Evolutionary conservation across 2,888 invertebrate species (phyloP).

Genomic region (Helicoverpa assulta): DNA sequence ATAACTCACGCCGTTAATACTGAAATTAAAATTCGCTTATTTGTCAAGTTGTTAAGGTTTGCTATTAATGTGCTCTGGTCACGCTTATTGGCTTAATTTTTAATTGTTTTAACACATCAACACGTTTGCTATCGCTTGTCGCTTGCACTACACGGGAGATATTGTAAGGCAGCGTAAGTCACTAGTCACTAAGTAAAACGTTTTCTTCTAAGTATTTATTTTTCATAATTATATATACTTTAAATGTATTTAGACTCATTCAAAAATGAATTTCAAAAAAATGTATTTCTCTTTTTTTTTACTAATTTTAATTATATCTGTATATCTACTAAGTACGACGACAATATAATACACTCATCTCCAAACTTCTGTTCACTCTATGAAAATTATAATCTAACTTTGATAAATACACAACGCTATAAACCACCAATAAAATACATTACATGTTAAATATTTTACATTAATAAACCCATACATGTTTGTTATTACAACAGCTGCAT

Average conservation of each 20-base stretch:
- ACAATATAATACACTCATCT: background rate
- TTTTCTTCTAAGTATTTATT: conserved; percentile 8
- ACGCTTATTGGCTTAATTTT: conserved; percentile 85
- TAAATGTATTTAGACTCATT: too few relatives aligned
- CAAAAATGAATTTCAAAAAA: too few relatives aligned
- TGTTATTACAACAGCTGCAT: conserved; percentile 72
- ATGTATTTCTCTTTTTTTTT: too few relatives aligned
- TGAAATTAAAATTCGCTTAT: conserved; percentile 85
- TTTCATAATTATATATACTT: background rate
- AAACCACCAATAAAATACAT: conserved; percentile 42
- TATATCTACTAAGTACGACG: too few relatives aligned
- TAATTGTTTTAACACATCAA: conserved; percentile 66
- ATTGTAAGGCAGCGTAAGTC: conserved; percentile 51
- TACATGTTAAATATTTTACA: conserved; percentile 51
- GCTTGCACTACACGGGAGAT: conserved; percentile 41
- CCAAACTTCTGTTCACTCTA: background rate
- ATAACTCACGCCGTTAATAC: conserved; percentile 68
- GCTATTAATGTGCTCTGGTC: conserved; percentile 78
- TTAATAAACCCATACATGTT: conserved; percentile 63
- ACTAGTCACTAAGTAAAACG: conserved; percentile 49
- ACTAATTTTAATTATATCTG: too few relatives aligned
- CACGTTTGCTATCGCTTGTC: conserved; percentile 53
- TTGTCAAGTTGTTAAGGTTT: conserved; percentile 86
- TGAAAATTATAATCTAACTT: background rate
- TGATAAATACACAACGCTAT: background rate